Base-by-base conservation (phyloP, 2,888 invertebrate species). In the Rhimphoctona megacephalus region DNA sequence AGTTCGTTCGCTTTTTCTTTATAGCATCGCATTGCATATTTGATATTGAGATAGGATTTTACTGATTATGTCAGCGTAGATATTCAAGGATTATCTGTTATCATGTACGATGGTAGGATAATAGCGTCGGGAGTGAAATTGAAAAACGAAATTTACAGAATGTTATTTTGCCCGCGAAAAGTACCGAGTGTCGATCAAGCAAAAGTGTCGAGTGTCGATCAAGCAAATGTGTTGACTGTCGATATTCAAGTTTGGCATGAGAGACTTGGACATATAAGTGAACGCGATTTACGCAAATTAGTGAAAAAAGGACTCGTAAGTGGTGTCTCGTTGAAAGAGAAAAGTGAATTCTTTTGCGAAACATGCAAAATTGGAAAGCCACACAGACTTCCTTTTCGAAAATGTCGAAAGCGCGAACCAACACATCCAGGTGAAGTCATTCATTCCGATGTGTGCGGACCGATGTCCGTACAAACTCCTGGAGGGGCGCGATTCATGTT, bases 251-350 rank as follows among this genome's bases (percentile, higher is more conserved):
- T 11, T 0, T 70, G 70, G 49, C 49, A 69, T 25, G 69, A 69
- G 14, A 22, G 69, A 46, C 22, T n/a, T n/a, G 90, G 89, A 8
- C 90, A 91, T 73, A 77, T 90, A 25, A 88, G 89, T 67, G 49
- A 39, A 19, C 78, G 87, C 69, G 77, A 83, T 17, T 39, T 91
- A 19, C n/a, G n/a, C n/a, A n/a, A n/a, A n/a, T n/a, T n/a, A n/a
- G n/a, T n/a, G n/a, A n/a, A n/a, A n/a, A 85, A 81, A 6, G 86
- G 77, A 11, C 30, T 69, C 54, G 72, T 89, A 17, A 33, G 22
- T 14, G 87, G 85, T n/a, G 81, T 90, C 22, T 81, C 85, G 14
- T 54, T 90, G 9, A 85, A n/a, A n/a, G n/a, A n/a, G n/a, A n/a
- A n/a, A n/a, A n/a, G n/a, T n/a, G 72, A 81, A 33, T 54, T 81